Evolutionary conservation across 2,797 vertebrate genomes (phyloP).

Genomic region (Acanthornis magna): DNA sequence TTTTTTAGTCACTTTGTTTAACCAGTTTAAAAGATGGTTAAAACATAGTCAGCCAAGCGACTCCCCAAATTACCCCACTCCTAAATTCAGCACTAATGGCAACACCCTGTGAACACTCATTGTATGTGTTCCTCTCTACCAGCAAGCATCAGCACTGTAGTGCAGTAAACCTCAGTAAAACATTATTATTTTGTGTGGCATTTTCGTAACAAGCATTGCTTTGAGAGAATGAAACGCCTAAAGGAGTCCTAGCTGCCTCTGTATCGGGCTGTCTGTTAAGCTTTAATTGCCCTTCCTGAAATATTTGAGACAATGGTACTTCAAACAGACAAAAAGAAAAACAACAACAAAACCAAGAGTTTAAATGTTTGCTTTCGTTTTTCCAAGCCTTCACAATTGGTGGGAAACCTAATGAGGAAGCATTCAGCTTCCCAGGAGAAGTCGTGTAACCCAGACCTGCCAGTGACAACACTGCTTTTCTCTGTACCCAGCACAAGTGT

Average conservation of each 20-base stretch:
- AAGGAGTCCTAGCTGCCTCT: neutral
- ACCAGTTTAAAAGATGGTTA: neutral
- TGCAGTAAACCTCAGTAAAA: neutral
- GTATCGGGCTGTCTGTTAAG: neutral
- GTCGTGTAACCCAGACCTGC: neutral
- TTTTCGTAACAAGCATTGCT: neutral
- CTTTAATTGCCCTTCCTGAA: neutral
- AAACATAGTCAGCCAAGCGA: neutral
- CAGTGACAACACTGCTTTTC: neutral
- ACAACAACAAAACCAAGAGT: neutral
- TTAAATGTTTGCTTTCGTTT: neutral
- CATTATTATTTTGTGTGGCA: neutral
- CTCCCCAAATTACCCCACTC: neutral
- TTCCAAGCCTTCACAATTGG: neutral
- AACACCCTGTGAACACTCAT: neutral
- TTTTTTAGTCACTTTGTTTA: neutral
- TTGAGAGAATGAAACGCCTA: neutral
- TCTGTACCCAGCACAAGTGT: neutral
- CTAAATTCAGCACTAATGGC: neutral
- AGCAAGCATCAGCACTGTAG: neutral
- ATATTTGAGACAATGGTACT: neutral
- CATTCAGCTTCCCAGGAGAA: neutral
- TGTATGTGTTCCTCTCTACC: neutral
- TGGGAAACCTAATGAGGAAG: neutral
- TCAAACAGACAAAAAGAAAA: neutral